Conservation (phyloP, 2,888 invertebrate genomes). For the Norana najaformis region DNA sequence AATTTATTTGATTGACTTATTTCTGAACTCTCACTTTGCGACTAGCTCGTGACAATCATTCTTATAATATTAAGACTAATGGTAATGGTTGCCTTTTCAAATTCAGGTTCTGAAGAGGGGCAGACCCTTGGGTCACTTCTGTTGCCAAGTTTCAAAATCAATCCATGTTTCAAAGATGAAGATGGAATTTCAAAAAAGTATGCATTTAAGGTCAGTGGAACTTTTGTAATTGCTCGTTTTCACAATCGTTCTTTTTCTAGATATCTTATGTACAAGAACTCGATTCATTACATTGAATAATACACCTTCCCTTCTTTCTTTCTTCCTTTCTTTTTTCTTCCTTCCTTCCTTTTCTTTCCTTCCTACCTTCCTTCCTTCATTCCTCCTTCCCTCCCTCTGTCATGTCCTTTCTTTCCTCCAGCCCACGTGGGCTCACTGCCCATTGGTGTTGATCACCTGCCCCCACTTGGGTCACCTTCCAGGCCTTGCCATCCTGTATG, state of each 20-base stretch:
- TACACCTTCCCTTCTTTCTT: not conserved
- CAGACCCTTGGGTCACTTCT: slow-evolving; percentile 81
- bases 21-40: too few relatives aligned
- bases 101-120: slow-evolving; percentile 71
- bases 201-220: slow-evolving; percentile 74
- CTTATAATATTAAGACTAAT: not conserved
- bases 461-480: too few relatives aligned
- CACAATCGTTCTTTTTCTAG: not conserved
- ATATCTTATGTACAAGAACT: not conserved
- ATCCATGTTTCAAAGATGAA: slow-evolving; percentile 81
- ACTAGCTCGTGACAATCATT: too few relatives aligned
- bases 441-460: not conserved
- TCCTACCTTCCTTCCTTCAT: too few relatives aligned
- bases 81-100: not conserved
- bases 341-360: too few relatives aligned
- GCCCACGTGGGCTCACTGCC: not conserved
- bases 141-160: slow-evolving; percentile 86
- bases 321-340: not conserved
- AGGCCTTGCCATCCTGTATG: too few relatives aligned
- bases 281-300: not conserved
- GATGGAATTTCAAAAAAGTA: slow-evolving; percentile 76
- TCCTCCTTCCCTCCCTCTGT: too few relatives aligned
- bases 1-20: too few relatives aligned
- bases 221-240: not conserved
- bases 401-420: not conserved